A percentile compares a stretch with the other conserved stretches of the same genome.
Evolutionary conservation across 2,113 vertebrate species (phyloP).

Genomic region (Bos taurus): ARS-UCD2.0 NC_037349.1:10023501-10024000

Average conservation of each 20-base stretch:
- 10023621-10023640: background rate
- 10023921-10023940: background rate
- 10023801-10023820: background rate
- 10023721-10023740: background rate
- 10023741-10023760: background rate
- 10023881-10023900: background rate
- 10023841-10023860: background rate
- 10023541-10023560: background rate
- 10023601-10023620: background rate
- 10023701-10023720: background rate
- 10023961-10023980: background rate
- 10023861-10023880: background rate
- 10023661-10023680: background rate
- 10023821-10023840: accelerated
- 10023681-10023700: background rate
- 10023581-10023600: background rate
- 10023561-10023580: background rate
- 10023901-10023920: background rate
- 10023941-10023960: background rate
- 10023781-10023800: background rate
- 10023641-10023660: background rate
- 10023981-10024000: background rate
- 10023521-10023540: background rate
- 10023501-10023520: background rate
- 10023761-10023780: background rate